Evolutionary conservation across 2,888 invertebrate genomes (phyloP).

Genomic region (Hydrotaea diabolus): DNA sequence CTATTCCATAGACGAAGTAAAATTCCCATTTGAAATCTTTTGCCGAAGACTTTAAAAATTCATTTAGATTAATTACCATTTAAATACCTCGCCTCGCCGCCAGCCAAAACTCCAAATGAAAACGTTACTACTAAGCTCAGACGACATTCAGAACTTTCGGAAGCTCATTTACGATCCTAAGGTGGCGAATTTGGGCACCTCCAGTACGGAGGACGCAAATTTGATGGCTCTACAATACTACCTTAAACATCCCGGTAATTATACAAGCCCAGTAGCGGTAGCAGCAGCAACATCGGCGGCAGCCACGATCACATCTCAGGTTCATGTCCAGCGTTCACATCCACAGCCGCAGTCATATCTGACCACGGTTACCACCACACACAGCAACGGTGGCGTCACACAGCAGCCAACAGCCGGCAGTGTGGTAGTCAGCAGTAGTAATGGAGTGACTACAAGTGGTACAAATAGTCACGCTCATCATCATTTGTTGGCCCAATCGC

Average conservation of each 20-base stretch:
- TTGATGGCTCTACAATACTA: conserved; percentile 78
- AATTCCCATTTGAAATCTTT: not conserved
- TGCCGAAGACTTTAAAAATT: conserved; percentile 8
- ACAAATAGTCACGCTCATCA: conserved; percentile 52
- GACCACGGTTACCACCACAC: conserved; percentile 19
- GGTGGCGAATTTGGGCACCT: conserved; percentile 67
- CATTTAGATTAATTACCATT: conserved; percentile 18
- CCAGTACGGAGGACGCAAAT: conserved; percentile 67
- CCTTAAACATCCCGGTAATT: conserved; percentile 77
- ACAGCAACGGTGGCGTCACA: not conserved
- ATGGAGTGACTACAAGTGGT: conserved; percentile 19
- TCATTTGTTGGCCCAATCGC: conserved; percentile 75
- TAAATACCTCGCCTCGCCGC: conserved; percentile 12
- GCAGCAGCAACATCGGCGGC: conserved; percentile 54
- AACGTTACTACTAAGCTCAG: conserved; percentile 76
- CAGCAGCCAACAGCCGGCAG: conserved; percentile 38
- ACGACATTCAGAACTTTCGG: conserved; percentile 77
- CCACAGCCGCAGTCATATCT: conserved; percentile 36
- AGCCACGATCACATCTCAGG: conserved; percentile 54
- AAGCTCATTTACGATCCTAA: conserved; percentile 77
- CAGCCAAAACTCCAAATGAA: conserved; percentile 73
- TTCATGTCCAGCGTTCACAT: conserved; percentile 52
- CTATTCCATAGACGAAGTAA: not conserved
- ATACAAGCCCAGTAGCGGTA: conserved; percentile 67
- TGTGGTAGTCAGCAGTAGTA: conserved; percentile 47